Conservation (phyloP, 2,888 invertebrate genomes). For the Endomychus coccineus region DNA sequence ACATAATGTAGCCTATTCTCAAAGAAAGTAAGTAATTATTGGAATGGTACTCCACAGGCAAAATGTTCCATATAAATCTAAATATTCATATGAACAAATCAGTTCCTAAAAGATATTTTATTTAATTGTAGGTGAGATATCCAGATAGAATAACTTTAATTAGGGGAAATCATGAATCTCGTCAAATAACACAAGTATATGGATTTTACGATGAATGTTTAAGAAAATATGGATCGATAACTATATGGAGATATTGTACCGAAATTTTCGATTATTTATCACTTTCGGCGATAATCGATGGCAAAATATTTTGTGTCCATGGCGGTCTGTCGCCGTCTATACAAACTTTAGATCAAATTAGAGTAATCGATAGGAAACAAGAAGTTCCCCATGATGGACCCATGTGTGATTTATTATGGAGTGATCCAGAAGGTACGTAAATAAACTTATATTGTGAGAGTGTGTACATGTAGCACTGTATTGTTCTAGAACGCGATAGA, state of each 20-base stretch:
- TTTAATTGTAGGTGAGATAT: constrained; percentile 77
- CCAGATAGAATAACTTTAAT: constrained; percentile 98
- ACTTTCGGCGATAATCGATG: constrained; percentile 94
- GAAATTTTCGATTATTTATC: constrained; percentile 98
- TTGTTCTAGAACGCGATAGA: too few relatives aligned
- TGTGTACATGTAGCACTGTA: too few relatives aligned
- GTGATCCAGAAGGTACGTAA: constrained; percentile 94
- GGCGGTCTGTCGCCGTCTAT: constrained; percentile 98
- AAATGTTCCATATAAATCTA: too few relatives aligned
- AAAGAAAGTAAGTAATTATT: too few relatives aligned
- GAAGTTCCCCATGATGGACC: constrained; percentile 98
- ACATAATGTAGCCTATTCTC: too few relatives aligned
- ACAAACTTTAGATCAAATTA: constrained; percentile 96
- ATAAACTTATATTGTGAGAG: too few relatives aligned
- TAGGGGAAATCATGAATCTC: constrained; percentile 96
- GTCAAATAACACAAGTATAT: constrained; percentile 99
- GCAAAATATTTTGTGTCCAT: constrained; percentile 87
- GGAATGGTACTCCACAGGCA: too few relatives aligned
- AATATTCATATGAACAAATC: too few relatives aligned
- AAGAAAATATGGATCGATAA: constrained; percentile 95
- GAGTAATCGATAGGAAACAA: constrained; percentile 97
- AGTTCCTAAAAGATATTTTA: too few relatives aligned
- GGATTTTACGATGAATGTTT: constrained; percentile 99
- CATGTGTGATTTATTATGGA: constrained; percentile 99
- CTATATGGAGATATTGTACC: constrained; percentile 99